Evolutionary conservation across 2,888 invertebrate species (phyloP), one percentile per base, ranked within the genome.

Genomic region (Acrocyrtus sp.): DNA sequence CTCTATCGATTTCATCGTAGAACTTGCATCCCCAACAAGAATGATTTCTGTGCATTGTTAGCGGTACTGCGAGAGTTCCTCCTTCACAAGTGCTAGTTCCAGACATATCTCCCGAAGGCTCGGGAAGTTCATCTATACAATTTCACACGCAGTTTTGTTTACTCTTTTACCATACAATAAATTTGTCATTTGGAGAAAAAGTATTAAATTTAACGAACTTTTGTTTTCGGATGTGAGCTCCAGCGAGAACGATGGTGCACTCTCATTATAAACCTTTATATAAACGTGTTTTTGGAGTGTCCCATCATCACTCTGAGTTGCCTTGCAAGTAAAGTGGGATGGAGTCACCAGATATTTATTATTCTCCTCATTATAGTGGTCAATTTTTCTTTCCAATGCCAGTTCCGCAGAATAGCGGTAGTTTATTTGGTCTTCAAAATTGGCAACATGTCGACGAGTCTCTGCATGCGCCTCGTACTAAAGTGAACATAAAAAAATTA

Each of bases 51-150:
- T n/a, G n/a, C n/a, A n/a, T n/a, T n/a, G n/a, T n/a, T n/a, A n/a
- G n/a, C n/a, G n/a, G n/a, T n/a, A n/a, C n/a, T n/a, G n/a, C n/a
- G n/a, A n/a, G n/a, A n/a, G n/a, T n/a, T n/a, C n/a, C n/a, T n/a
- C 65, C n/a, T 2, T 65, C 72, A 45, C 53, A 58, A 45, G 45
- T 65, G 26, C 39, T 60, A 19, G 66, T 43, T 41, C 58, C 51
- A 0, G 65, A 45, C n/a, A 72, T 10, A 15, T 58, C 60, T n/a
- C n/a, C n/a, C n/a, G n/a, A n/a, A n/a, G n/a, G n/a, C n/a, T n/a
- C n/a, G n/a, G n/a, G n/a, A n/a, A n/a, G n/a, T n/a, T n/a, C n/a
- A n/a, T n/a, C n/a, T n/a, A n/a, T n/a, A n/a, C n/a, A n/a, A n/a
- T n/a, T n/a, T n/a, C n/a, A n/a, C n/a, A n/a, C n/a, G n/a, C n/a